phyloP scores from a whole-genome alignment of 2,797 vertebrate genomes.

The Podargus strigoides region DNA sequence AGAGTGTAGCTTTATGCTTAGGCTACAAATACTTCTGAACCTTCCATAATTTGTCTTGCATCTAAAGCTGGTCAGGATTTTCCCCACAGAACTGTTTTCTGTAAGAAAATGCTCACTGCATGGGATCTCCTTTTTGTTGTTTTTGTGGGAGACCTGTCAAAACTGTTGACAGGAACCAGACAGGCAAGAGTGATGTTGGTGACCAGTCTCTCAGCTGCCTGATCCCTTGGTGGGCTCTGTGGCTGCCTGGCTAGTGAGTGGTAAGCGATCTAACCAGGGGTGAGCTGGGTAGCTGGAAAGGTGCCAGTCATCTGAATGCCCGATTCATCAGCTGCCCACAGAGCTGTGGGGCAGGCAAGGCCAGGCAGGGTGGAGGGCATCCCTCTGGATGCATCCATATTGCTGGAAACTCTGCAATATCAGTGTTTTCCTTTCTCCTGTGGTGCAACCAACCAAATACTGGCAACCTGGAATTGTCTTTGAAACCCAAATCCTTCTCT shows the following conservation, averaged over 20 bases:
- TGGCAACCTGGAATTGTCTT: background rate
- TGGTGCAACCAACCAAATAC: background rate
- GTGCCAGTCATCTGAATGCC: fast-evolving
- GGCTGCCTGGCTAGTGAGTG: background rate
- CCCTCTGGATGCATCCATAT: background rate
- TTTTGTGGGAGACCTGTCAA: background rate
- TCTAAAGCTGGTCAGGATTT: background rate
- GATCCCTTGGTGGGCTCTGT: background rate
- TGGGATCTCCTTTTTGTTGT: background rate
- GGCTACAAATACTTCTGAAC: background rate
- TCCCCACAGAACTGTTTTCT: background rate
- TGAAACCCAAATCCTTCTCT: background rate
- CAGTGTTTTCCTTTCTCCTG: background rate
- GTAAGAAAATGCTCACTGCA: background rate
- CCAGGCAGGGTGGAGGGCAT: background rate
- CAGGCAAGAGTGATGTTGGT: background rate
- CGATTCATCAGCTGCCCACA: background rate
- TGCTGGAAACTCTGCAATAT: background rate
- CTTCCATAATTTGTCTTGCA: background rate
- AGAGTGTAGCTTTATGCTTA: background rate
- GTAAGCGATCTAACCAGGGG: background rate
- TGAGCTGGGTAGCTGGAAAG: background rate
- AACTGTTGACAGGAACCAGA: background rate
- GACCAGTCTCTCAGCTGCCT: background rate
- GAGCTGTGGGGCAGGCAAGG: background rate